Evolutionary conservation across 64 coral and sea anemone genomes (phyloP).

Genomic region (Anthopleura sola): DNA sequence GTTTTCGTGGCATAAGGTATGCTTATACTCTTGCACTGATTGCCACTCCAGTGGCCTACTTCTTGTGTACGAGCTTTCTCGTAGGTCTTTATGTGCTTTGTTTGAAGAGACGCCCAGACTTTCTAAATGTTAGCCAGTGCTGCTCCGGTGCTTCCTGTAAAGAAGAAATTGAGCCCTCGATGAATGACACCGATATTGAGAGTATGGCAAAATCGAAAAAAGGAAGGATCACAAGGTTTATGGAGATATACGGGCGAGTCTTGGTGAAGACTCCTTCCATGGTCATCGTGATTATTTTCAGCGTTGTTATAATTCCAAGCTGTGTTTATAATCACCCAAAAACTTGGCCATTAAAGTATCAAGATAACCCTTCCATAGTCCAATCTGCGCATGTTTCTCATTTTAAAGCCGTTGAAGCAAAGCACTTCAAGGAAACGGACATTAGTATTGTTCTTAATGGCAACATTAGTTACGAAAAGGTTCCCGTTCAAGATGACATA

Average conservation of each 20-base stretch:
- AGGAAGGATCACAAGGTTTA: not conserved
- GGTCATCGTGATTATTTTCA: slow-evolving; percentile 26
- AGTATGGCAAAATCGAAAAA: not conserved
- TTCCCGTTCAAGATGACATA: slow-evolving; percentile 15
- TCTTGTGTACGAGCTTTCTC: slow-evolving; percentile 41
- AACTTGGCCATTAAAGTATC: not conserved
- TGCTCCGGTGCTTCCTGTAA: not conserved
- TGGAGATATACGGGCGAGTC: slow-evolving; percentile 9
- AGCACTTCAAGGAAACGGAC: slow-evolving; percentile 45
- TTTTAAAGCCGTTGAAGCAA: slow-evolving; percentile 15
- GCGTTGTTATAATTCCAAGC: slow-evolving; percentile 18
- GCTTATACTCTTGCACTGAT: slow-evolving; percentile 30
- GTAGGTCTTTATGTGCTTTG: slow-evolving; percentile 33
- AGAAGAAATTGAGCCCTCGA: not conserved
- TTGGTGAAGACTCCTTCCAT: slow-evolving; percentile 5
- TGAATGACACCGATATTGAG: not conserved
- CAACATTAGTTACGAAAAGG: slow-evolving; percentile 12
- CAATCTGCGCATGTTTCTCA: not conserved
- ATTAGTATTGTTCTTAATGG: slow-evolving; percentile 34
- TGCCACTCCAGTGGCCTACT: slow-evolving; percentile 18
- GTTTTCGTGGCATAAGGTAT: slow-evolving; percentile 42
- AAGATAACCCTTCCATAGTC: slow-evolving; percentile 6
- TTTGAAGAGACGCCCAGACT: slow-evolving; percentile 14
- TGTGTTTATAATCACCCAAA: slow-evolving; percentile 18
- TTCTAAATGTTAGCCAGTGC: not conserved